These are phyloP conservation scores for Temnothorax unifasciatus DNA, from an alignment of 2,888 invertebrate genomes.

Conservation along the genomic window DNA sequence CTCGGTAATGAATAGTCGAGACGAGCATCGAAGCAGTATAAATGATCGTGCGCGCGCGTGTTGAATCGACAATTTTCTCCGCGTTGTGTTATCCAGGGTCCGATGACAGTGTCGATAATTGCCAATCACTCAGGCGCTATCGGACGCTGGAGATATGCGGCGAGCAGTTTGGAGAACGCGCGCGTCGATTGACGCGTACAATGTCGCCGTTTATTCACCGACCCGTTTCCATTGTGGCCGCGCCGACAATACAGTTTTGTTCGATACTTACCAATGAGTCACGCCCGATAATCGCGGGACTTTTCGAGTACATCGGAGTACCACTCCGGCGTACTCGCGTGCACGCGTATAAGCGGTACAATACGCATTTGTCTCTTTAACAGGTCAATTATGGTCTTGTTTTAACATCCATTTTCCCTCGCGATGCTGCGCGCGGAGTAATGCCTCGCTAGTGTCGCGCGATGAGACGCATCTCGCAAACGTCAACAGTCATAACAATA, in stretches of 20 bases:
- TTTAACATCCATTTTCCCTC: neutral
- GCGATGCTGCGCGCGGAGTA: neutral
- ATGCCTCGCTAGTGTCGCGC: neutral
- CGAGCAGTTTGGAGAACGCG: constrained; percentile 52
- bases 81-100: constrained; percentile 57
- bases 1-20: constrained; percentile 69
- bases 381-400: constrained; percentile 61
- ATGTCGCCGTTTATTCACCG: constrained; percentile 72
- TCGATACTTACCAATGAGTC: constrained; percentile 71
- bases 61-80: constrained; percentile 69
- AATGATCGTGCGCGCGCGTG: constrained; percentile 54
- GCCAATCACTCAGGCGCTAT: constrained; percentile 73
- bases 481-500: neutral
- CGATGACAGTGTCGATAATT: constrained; percentile 75
- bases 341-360: constrained; percentile 53
- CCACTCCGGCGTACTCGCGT: constrained; percentile 34
- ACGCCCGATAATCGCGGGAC: constrained; percentile 66
- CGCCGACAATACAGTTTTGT: constrained; percentile 72
- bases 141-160: constrained; percentile 68
- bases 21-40: constrained; percentile 59
- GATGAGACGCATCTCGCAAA: constrained; percentile 16
- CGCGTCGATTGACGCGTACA: constrained; percentile 58
- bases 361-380: constrained; percentile 64
- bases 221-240: constrained; percentile 64
- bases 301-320: constrained; percentile 65